Conservation (phyloP, 2,113 vertebrate genomes). For the Pelecanoides urinatrix region DNA sequence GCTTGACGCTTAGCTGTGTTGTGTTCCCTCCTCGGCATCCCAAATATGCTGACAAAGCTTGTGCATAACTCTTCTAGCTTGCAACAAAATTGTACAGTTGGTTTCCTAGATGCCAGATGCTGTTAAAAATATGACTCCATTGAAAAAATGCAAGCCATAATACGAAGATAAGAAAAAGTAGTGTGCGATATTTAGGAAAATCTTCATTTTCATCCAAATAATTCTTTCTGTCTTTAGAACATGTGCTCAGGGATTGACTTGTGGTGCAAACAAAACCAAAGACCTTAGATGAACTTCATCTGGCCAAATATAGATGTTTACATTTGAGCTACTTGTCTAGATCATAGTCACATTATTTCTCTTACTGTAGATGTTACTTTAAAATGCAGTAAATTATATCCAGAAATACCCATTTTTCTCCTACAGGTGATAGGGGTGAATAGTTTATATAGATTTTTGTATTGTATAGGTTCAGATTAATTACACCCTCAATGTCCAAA, state of each 20-base stretch:
- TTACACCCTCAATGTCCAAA: neutral
- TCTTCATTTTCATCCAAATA: neutral
- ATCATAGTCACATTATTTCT: neutral
- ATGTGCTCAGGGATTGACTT: neutral
- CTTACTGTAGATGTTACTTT: neutral
- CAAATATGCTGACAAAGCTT: neutral
- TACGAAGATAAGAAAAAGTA: neutral
- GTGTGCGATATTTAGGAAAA: neutral
- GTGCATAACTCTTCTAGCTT: neutral
- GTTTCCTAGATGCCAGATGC: neutral
- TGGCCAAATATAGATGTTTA: neutral
- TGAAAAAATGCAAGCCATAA: neutral
- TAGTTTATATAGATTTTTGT: neutral
- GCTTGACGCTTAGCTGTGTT: neutral
- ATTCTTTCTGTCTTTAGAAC: neutral
- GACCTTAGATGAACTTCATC: neutral
- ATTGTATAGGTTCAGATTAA: neutral
- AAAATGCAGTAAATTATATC: neutral
- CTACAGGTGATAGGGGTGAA: neutral
- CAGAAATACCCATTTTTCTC: neutral
- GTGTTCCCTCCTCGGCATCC: neutral
- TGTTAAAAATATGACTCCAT: neutral
- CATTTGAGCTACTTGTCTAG: neutral
- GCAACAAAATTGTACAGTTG: neutral
- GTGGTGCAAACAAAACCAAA: neutral